Evolutionary conservation across 2,888 invertebrate species (phyloP).

Genomic region (Gnatocerus cornutus): DNA sequence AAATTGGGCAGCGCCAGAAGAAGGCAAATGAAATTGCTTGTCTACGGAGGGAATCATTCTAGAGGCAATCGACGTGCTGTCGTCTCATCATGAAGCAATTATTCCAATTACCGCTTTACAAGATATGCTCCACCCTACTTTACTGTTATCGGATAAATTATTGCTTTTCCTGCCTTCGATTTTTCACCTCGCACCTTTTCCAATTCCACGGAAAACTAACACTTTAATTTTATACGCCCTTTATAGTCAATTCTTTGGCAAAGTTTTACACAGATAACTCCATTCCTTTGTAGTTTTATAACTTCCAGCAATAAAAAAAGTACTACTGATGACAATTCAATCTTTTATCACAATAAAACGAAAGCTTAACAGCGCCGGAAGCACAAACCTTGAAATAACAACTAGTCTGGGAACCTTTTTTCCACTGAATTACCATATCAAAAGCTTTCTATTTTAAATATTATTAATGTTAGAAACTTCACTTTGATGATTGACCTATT

Average conservation of each 20-base stretch:
- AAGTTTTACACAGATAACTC: conserved; percentile 50
- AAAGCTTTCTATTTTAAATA: conserved; percentile 34
- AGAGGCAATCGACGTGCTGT: conserved; percentile 57
- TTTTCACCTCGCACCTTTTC: conserved; percentile 45
- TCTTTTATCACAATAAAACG: conserved; percentile 49
- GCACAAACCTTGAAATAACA: conserved; percentile 41
- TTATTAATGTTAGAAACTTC: conserved; percentile 43
- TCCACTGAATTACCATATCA: conserved; percentile 37
- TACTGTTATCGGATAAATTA: conserved; percentile 58
- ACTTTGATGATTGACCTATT: conserved; percentile 44
- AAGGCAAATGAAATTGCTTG: conserved; percentile 62
- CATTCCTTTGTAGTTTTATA: conserved; percentile 50
- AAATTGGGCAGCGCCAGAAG: conserved; percentile 58
- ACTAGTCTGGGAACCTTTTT: conserved; percentile 24
- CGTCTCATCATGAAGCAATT: conserved; percentile 62
- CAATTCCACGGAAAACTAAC: conserved; percentile 47
- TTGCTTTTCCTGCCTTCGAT: conserved; percentile 48
- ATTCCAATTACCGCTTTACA: conserved; percentile 61
- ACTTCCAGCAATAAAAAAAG: conserved; percentile 46
- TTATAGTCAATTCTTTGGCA: conserved; percentile 47
- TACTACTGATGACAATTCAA: conserved; percentile 48
- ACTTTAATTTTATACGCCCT: conserved; percentile 50
- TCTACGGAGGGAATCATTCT: conserved; percentile 59
- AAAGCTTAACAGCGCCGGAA: conserved; percentile 32
- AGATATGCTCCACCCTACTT: conserved; percentile 56